phyloP scores from a whole-genome alignment of 2,888 invertebrate genomes.

The Drosophila picticornis region DNA sequence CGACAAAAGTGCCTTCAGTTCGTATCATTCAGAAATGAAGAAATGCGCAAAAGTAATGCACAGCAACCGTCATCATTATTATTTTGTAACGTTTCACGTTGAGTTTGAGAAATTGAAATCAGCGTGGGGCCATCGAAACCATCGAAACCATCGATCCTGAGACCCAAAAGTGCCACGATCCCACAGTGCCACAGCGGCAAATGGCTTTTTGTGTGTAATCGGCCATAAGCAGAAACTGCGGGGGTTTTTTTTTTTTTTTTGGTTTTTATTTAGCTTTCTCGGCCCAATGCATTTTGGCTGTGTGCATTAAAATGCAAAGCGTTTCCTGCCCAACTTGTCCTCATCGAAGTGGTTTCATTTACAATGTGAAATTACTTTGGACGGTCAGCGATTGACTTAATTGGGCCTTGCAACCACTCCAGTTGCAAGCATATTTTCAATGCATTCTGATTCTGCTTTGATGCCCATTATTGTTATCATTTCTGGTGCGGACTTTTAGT shows the following conservation, averaged over 20 bases:
- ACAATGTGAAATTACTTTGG: slow-evolving; percentile 20
- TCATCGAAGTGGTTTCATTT: slow-evolving; percentile 51
- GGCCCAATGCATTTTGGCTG: background rate
- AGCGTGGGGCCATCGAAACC: slow-evolving; percentile 59
- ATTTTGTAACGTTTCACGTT: slow-evolving; percentile 77
- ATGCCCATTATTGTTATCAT: background rate
- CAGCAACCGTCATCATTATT: slow-evolving; percentile 74
- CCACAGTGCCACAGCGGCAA: slow-evolving; percentile 50
- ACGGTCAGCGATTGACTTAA: slow-evolving; percentile 1
- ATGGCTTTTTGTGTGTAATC: slow-evolving; percentile 72
- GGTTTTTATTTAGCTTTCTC: background rate
- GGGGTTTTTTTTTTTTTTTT: slow-evolving; percentile 42
- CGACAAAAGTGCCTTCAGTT: slow-evolving; percentile 60
- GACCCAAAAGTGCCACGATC: slow-evolving; percentile 3
- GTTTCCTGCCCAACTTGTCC: background rate
- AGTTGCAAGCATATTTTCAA: background rate
- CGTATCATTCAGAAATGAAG: slow-evolving; percentile 59
- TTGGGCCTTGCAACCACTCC: background rate
- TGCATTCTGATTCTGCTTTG: background rate
- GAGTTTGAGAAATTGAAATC: slow-evolving; percentile 78
- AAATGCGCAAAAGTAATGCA: slow-evolving; percentile 75
- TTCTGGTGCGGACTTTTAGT: background rate
- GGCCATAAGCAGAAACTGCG: slow-evolving; percentile 65
- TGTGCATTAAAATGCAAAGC: slow-evolving; percentile 24
- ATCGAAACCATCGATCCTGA: background rate